Conservation (phyloP, 1,140 invertebrate species). For the Drusus annulatus region DNA sequence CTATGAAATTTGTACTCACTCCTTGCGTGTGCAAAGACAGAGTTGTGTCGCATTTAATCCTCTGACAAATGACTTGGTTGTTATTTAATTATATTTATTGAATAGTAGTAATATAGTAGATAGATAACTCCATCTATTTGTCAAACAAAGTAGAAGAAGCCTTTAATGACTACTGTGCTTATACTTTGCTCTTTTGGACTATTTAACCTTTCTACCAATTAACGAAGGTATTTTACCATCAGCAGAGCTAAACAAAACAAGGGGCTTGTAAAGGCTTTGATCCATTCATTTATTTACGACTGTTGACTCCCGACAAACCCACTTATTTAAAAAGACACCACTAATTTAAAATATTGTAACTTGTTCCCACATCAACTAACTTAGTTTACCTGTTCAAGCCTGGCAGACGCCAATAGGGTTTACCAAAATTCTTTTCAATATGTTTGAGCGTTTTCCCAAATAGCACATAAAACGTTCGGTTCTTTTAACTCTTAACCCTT, state of each 20-base stretch:
- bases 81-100: too few relatives aligned
- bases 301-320: constrained; percentile 22
- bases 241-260: constrained; percentile 2
- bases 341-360: constrained; percentile 28
- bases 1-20: too few relatives aligned
- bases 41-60: too few relatives aligned
- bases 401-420: constrained; percentile 1
- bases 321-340: constrained; percentile 21
- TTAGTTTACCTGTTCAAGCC: constrained; percentile 5
- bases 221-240: not conserved
- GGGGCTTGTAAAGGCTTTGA: constrained; percentile 13
- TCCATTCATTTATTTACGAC: constrained; percentile 21
- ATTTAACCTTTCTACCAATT: constrained; percentile 13
- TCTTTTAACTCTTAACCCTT: not conserved
- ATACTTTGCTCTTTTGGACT: not conserved
- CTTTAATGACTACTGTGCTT: too few relatives aligned
- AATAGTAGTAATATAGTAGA: too few relatives aligned
- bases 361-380: not conserved
- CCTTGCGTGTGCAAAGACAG: too few relatives aligned
- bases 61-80: too few relatives aligned
- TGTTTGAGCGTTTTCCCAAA: too few relatives aligned
- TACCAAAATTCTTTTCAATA: not conserved
- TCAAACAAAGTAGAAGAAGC: too few relatives aligned
- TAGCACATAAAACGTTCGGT: too few relatives aligned
- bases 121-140: too few relatives aligned